Evolutionary conservation across 2,888 invertebrate species (phyloP), one percentile per base, ranked within the genome.

Genomic region (Iphiclides podalirius): DNA sequence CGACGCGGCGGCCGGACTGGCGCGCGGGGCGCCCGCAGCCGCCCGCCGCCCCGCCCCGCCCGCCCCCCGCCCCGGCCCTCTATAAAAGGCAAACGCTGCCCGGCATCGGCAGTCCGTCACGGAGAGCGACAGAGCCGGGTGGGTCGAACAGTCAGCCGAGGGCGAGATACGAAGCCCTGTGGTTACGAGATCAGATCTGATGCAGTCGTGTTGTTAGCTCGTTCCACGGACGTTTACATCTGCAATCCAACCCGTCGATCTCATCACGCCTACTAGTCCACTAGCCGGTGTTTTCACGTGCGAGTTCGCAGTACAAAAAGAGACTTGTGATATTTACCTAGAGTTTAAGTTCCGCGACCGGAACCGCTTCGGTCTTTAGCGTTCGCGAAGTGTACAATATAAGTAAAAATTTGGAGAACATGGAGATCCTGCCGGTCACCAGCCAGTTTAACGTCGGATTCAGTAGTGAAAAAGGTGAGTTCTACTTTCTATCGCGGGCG

Each of bases 401-500:
- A 85, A 87, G 87, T 85, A 84, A 89, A 78, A 76, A 87, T 85
- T 85, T 85, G 85, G 84, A 88, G 72, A 92, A 91, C 80, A 94
- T 94, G 94, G 94, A 94, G 91, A 93, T 94, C 84, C 91, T 94
- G 80, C 92, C 94, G 79, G 92, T 94, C 79, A 92, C 92, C 81
- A 94, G 91, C 89, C 92, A 92, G 87, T 92, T 93, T 83, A 92
- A 91, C 82, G 93, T 93, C 78, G 92, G 93, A 90, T 94, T 94
- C 90, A 92, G 91, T 85, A 92, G 91, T 85, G 91, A 92, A 77
- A 92, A 93, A 93, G 93, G 93, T 93, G 83, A 90, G 91, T 78
- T n/a, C 68, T 9, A 79, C 86, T 86, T 87, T 86, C 86, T 86
- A 84, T 79, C 75, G 53, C 39, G 45, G 65, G 60, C 20, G 20